Evolutionary conservation across 2,888 invertebrate species (phyloP).

Genomic region (Gasteruption jaculator): DNA sequence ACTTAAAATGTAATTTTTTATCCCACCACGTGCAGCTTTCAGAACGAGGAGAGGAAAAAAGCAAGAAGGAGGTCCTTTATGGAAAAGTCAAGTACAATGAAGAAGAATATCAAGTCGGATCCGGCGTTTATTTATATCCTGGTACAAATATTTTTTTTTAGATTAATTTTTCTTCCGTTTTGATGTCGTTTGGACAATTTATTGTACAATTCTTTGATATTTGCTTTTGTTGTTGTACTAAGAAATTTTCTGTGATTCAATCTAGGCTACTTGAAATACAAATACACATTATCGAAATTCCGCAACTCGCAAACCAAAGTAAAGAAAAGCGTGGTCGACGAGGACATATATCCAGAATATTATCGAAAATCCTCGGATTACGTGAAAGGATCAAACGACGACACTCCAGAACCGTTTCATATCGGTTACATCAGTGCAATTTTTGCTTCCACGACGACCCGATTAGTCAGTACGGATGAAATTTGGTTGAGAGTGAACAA

Average conservation of each 20-base stretch:
- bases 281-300: constrained; percentile 35
- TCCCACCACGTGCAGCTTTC: constrained; percentile 29
- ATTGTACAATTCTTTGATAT: no score
- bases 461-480: constrained; percentile 56
- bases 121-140: constrained; percentile 66
- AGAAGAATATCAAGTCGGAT: constrained; percentile 63
- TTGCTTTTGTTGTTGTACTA: no score
- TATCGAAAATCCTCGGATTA: constrained; percentile 71
- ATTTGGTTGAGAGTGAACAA: constrained; percentile 65
- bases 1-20: no score
- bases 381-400: constrained; percentile 67
- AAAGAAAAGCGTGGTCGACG: constrained; percentile 59
- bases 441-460: constrained; percentile 55
- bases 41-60: constrained; percentile 28
- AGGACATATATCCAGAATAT: constrained; percentile 73
- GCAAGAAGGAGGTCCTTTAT: constrained; percentile 40
- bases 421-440: constrained; percentile 68
- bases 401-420: constrained; percentile 72
- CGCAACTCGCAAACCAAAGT: no score
- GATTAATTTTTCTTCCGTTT: no score
- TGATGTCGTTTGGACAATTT: no score
- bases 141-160: no score
- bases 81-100: constrained; percentile 58
- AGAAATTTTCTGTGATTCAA: no score
- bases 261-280: no score